Percentiles rank a stretch among this genome's conserved stretches.
Evolutionary conservation across 2,888 invertebrate species (phyloP).

Genomic region (Uloborus plumipes): DNA sequence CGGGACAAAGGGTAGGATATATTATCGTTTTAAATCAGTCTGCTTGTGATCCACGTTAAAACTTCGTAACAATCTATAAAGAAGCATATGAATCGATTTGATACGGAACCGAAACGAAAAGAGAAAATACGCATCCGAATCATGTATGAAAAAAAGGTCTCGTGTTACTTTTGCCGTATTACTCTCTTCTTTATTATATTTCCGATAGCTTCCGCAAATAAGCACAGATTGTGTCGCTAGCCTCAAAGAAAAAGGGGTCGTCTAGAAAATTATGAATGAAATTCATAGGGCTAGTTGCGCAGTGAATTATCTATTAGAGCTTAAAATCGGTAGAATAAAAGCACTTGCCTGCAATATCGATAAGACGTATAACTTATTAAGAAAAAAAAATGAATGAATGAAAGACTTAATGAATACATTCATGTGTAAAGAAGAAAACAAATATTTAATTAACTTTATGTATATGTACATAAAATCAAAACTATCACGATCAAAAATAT

Average conservation of each 20-base stretch:
- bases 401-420: too few relatives aligned
- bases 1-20: too few relatives aligned
- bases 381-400: too few relatives aligned
- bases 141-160: constrained; percentile 25
- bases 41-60: constrained; percentile 15
- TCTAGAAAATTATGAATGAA: constrained; percentile 25
- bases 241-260: constrained; percentile 31
- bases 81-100: constrained; percentile 41
- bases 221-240: constrained; percentile 53
- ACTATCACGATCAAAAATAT: too few relatives aligned
- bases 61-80: constrained; percentile 28
- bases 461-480: too few relatives aligned
- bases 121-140: constrained; percentile 38
- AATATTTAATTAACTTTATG: too few relatives aligned
- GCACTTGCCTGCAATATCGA: too few relatives aligned
- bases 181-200: constrained; percentile 54
- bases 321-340: too few relatives aligned
- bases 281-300: background rate
- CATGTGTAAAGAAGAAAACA: too few relatives aligned
- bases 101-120: constrained; percentile 26
- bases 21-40: too few relatives aligned
- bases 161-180: constrained; percentile 52
- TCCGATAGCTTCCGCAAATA: constrained; percentile 59
- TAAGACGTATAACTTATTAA: too few relatives aligned
- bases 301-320: too few relatives aligned